Conservation (phyloP, 2,888 invertebrate genomes). For the Busseola fusca region DNA sequence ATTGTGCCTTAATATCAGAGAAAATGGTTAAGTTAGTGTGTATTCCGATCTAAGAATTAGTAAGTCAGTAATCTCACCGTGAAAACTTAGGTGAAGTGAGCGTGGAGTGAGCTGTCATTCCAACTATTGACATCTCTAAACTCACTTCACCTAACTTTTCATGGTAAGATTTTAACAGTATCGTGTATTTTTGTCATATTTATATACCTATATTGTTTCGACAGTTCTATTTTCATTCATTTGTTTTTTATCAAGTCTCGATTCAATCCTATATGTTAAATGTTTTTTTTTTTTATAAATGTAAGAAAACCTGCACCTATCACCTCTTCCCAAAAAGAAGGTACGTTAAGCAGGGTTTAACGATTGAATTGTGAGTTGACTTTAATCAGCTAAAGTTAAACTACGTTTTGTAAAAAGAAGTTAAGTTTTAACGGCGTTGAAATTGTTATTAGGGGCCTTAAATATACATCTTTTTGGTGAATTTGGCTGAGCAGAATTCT, state of each 20-base stretch:
- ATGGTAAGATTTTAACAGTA: too few species aligned
- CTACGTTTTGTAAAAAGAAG: neutral
- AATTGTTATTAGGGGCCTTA: neutral
- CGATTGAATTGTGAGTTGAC: neutral
- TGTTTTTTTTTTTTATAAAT: neutral
- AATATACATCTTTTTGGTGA: neutral
- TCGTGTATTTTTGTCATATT: slow-evolving; percentile 14
- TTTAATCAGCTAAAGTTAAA: neutral
- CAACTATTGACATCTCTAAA: too few species aligned
- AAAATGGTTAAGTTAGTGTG: slow-evolving; percentile 52
- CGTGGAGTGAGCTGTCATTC: too few species aligned
- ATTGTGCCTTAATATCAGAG: slow-evolving; percentile 71
- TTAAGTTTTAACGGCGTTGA: neutral
- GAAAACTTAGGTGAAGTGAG: too few species aligned
- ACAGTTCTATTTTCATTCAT: slow-evolving; percentile 9
- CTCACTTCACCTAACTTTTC: too few species aligned
- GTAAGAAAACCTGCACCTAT: neutral
- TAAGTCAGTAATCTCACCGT: too few species aligned
- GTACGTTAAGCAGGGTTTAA: neutral
- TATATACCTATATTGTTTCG: neutral
- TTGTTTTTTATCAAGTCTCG: neutral
- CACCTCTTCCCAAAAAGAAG: neutral
- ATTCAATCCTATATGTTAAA: neutral
- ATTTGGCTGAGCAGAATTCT: neutral
- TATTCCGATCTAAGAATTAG: slow-evolving; percentile 39